phyloP scores from a whole-genome alignment of 37 sponge, comb jelly and placozoan genomes.

The Halichondria panicea region DNA sequence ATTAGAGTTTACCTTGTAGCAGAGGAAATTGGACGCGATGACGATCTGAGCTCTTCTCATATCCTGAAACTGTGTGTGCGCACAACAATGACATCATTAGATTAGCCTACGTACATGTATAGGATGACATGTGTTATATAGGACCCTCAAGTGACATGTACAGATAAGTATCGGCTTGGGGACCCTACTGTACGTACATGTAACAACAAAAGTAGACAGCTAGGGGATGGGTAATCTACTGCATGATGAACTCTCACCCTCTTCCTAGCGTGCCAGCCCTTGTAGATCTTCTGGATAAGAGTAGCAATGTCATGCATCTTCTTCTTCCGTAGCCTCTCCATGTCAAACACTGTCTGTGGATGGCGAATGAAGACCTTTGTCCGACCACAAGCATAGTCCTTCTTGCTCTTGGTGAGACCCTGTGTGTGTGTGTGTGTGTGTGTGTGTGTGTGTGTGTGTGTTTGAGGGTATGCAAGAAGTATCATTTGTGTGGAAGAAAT shows the following conservation, averaged over 20 bases:
- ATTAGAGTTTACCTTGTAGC: constrained; percentile 32
- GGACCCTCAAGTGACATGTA: too few species aligned
- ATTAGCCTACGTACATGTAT: too few species aligned
- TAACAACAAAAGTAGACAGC: too few species aligned
- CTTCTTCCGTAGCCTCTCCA: constrained; percentile 71
- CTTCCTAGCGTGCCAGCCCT: constrained; percentile 56
- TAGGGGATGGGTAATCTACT: too few species aligned
- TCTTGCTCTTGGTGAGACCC: constrained; percentile 32
- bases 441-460: not conserved
- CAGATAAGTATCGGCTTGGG: too few species aligned
- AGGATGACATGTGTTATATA: too few species aligned
- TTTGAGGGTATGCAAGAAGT: too few species aligned
- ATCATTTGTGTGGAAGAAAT: too few species aligned
- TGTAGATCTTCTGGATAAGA: constrained; percentile 64
- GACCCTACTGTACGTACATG: too few species aligned
- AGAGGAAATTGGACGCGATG: constrained; percentile 34
- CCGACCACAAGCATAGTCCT: constrained; percentile 70
- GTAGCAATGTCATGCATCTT: constrained; percentile 65
- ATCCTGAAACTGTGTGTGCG: constrained; percentile 39
- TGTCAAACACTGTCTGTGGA: constrained; percentile 78
- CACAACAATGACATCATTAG: too few species aligned
- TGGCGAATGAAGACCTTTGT: constrained; percentile 84
- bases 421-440: not conserved
- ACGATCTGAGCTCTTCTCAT: constrained; percentile 51
- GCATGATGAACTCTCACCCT: constrained; percentile 39